Base-by-base conservation (phyloP, 2,888 invertebrate species). In the Torymus auratus region DNA sequence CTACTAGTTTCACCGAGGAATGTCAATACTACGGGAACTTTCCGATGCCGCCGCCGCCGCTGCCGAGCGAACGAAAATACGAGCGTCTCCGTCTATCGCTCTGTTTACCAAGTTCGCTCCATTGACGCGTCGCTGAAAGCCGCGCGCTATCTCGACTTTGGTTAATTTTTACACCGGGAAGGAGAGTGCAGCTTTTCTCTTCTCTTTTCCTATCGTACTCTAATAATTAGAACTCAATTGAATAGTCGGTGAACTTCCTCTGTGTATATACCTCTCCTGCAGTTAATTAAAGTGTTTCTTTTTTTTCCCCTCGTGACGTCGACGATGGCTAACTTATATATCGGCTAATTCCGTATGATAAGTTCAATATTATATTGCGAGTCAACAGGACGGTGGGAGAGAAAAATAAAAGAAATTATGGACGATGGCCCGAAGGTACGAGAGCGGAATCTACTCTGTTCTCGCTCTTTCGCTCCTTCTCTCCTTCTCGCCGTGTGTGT, bases 1-100 rank as follows among this genome's bases (percentile, higher is more conserved):
- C 58, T 77, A 69, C 72, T 70, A 78, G 80, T 73, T 77, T 72
- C 68, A 50, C 61, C 78, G 65, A 79, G 81, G 70, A 83, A 83
- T 81, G 81, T 76, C 81, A 83, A 83, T 83, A 83, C 80, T 76
- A 55, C 60, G 14, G 41, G 41, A 78, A 83, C 70, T 76, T 80
- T 83, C 61, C 56, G 2, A 68, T 65, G 70, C 70, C 20, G 52
- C 41, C 41, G 7, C 7, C 41, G 41, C 41, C 41, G 2, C 20
- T 20, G 20, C 20, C 20, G 20, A 55, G 15, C 55, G 17, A 74
- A 67, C 65, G 74, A 68, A 75, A 80, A 78, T 78, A 71, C 73
- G 61, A 75, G 28, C 23, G 58, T 78, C 73, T 64, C 74, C 72
- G 64, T 69, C 76, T 64, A 71, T 68, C 70, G 20, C 55, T 70